These are phyloP conservation scores for Papilio glaucus DNA, from an alignment of 1,140 invertebrate species.

Conservation along the genomic window DNA sequence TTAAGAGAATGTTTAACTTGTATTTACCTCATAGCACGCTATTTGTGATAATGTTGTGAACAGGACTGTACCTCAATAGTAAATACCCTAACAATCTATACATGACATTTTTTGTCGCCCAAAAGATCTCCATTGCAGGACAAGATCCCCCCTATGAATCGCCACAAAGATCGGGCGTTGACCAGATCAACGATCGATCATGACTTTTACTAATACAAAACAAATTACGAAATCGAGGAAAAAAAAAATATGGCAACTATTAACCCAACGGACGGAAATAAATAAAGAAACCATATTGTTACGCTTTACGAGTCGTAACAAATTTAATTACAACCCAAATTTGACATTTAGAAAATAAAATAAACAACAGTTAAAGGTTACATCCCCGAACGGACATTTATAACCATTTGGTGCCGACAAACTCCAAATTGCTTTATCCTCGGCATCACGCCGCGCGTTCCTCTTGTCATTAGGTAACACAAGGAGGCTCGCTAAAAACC, in stretches of 20 bases:
- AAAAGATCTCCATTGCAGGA: too few species aligned
- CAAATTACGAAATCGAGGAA: background rate
- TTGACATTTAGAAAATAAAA: constrained; percentile 29
- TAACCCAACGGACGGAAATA: background rate
- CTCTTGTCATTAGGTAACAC: constrained; percentile 2
- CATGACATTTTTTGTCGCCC: too few species aligned
- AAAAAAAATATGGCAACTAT: too few species aligned
- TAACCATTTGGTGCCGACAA: constrained; percentile 33
- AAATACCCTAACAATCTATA: too few species aligned
- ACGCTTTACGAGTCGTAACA: background rate
- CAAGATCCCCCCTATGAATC: too few species aligned
- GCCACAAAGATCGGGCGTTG: too few species aligned
- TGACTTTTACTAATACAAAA: background rate
- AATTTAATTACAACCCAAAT: constrained; percentile 28
- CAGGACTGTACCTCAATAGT: too few species aligned
- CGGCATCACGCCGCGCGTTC: background rate
- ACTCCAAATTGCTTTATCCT: constrained; percentile 34
- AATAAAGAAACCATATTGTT: constrained; percentile 10
- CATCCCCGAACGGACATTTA: constrained; percentile 29
- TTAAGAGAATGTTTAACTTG: too few species aligned
- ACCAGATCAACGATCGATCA: too few species aligned
- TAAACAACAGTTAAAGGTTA: constrained; percentile 32
- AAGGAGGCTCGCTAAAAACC: constrained; percentile 7
- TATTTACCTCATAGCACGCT: too few species aligned
- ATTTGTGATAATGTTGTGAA: too few species aligned